Evolutionary conservation across 2,888 invertebrate species (phyloP).

Genomic region (Sinohyriopsis cumingii): DNA sequence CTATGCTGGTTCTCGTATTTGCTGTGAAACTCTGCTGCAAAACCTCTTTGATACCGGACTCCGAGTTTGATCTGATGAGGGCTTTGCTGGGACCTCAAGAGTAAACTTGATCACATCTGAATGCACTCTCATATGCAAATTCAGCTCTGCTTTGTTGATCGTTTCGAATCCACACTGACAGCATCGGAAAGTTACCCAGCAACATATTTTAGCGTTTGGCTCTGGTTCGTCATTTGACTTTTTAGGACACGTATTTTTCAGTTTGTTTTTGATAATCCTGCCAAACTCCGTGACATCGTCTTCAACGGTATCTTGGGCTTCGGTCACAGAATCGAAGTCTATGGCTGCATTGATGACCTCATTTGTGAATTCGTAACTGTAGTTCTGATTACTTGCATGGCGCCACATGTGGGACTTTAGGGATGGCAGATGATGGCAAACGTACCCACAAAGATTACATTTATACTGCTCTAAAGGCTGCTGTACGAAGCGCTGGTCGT

Average conservation of each 20-base stretch:
- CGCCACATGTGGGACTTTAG: conserved; percentile 72
- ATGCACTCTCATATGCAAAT: conserved; percentile 67
- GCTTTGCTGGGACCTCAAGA: conserved; percentile 40
- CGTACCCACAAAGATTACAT: conserved; percentile 70
- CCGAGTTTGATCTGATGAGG: too few species aligned
- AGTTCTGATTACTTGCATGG: conserved; percentile 68
- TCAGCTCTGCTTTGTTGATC: conserved; percentile 64
- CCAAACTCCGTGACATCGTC: conserved; percentile 35
- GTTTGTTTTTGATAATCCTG: conserved; percentile 37
- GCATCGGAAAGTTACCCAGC: conserved; percentile 68
- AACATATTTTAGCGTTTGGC: conserved; percentile 41
- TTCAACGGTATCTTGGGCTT: conserved; percentile 40
- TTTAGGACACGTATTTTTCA: conserved; percentile 43
- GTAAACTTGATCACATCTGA: conserved; percentile 66
- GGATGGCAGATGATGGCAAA: conserved; percentile 70
- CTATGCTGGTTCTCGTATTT: too few species aligned
- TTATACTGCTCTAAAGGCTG: conserved; percentile 71
- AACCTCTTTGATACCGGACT: too few species aligned
- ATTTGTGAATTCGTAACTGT: conserved; percentile 69
- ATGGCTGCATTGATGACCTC: conserved; percentile 70
- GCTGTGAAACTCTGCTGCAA: too few species aligned
- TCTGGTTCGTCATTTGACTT: conserved; percentile 30
- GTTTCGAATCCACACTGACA: conserved; percentile 71
- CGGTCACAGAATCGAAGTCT: conserved; percentile 62
- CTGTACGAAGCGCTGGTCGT: conserved; percentile 69